Evolutionary conservation across 2,888 invertebrate genomes (phyloP).

Genomic region (Oligia fasciuncula): DNA sequence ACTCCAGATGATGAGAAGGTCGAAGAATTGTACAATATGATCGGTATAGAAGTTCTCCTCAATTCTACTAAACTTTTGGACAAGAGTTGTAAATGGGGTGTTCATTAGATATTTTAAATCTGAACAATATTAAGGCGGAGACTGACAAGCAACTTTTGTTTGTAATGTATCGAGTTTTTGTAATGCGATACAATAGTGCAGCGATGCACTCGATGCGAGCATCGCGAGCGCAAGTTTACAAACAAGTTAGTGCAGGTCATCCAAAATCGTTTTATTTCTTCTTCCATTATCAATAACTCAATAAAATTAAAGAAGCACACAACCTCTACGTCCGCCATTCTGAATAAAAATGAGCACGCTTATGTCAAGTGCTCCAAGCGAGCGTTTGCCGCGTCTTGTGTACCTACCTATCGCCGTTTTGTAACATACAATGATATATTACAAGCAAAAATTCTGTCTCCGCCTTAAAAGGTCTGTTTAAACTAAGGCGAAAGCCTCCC

Average conservation of each 20-base stretch:
- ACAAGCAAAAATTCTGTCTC: background rate
- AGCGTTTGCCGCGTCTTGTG: background rate
- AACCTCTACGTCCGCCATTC: background rate
- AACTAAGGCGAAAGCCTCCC: background rate
- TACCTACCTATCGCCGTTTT: too few species aligned
- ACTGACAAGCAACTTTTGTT: background rate
- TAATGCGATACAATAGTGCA: background rate
- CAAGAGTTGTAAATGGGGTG: background rate
- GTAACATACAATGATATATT: too few species aligned
- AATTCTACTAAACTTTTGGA: background rate
- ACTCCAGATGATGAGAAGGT: conserved; percentile 57
- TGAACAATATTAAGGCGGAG: background rate
- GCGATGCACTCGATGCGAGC: too few species aligned
- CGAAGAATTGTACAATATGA: conserved; percentile 61
- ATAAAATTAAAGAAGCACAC: background rate
- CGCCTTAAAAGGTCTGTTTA: background rate
- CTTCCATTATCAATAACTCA: too few species aligned
- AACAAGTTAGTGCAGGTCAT: too few species aligned
- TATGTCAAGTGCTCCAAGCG: too few species aligned
- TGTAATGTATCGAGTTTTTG: background rate
- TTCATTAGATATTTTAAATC: background rate
- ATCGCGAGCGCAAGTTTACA: too few species aligned
- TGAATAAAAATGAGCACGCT: too few species aligned
- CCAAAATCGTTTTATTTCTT: too few species aligned
- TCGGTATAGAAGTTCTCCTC: conserved; percentile 20